A percentile compares a stretch with the other conserved stretches of the same genome.
Evolutionary conservation across 2,888 invertebrate species (phyloP).

Genomic region (Plutella xylostella): DNA sequence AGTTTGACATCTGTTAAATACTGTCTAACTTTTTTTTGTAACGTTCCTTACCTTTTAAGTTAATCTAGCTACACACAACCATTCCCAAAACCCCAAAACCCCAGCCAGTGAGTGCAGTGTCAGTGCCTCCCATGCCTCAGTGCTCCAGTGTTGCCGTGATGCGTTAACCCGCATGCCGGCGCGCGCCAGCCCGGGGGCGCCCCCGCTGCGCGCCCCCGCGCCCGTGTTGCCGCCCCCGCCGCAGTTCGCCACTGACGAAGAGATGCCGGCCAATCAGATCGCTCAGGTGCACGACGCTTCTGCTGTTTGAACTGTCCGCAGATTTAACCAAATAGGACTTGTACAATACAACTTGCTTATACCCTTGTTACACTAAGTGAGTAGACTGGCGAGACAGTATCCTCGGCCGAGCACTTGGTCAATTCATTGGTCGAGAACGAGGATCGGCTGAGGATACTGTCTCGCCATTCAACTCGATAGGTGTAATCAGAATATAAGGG

Average conservation of each 20-base stretch:
- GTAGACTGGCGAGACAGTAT: too few species aligned
- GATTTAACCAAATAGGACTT: too few species aligned
- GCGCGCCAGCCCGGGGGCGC: conserved; percentile 53
- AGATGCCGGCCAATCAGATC: conserved; percentile 64
- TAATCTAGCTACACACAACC: background rate
- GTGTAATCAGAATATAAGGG: too few species aligned
- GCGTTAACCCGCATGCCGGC: conserved; percentile 59
- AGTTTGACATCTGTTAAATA: too few species aligned
- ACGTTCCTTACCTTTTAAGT: background rate
- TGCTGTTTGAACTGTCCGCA: too few species aligned
- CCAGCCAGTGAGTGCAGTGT: background rate
- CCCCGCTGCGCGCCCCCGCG: conserved; percentile 61
- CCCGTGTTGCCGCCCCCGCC: conserved; percentile 60
- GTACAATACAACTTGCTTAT: too few species aligned
- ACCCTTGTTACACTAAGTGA: too few species aligned
- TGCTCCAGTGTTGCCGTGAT: conserved; percentile 34
- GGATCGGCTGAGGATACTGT: too few species aligned
- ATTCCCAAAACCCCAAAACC: background rate
- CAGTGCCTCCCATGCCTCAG: conserved; percentile 11
- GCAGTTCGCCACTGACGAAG: conserved; percentile 58
- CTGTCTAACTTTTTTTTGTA: too few species aligned
- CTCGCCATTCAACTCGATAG: too few species aligned
- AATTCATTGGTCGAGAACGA: too few species aligned
- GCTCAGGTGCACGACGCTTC: conserved; percentile 49
- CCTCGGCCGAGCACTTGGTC: background rate